These are phyloP conservation scores for Euplexia lucipara DNA, from an alignment of 2,888 invertebrate genomes.

Conservation along the genomic window DNA sequence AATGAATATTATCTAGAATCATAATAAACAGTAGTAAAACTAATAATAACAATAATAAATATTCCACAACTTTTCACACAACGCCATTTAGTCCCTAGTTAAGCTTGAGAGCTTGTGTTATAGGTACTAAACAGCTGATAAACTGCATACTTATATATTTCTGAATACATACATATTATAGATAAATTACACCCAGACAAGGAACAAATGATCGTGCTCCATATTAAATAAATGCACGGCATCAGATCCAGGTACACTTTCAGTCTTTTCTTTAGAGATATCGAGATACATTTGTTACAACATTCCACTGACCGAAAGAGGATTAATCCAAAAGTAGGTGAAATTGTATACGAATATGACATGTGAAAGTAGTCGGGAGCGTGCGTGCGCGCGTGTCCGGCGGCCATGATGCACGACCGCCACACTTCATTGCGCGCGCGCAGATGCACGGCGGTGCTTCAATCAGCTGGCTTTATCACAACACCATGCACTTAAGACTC, in stretches of 20 bases:
- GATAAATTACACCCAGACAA: too few species aligned
- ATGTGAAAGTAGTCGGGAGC: slow-evolving; percentile 83
- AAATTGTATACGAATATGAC: slow-evolving; percentile 77
- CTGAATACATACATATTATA: too few species aligned
- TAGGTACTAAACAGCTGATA: too few species aligned
- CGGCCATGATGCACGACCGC: slow-evolving; percentile 78
- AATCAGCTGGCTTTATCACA: slow-evolving; percentile 60
- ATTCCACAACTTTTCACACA: too few species aligned
- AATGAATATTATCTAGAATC: slow-evolving; percentile 11
- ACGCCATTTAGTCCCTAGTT: too few species aligned
- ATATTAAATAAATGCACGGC: neutral
- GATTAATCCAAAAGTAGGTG: slow-evolving; percentile 78
- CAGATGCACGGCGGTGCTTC: slow-evolving; percentile 57
- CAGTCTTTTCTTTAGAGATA: slow-evolving; percentile 10
- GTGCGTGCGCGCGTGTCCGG: slow-evolving; percentile 73
- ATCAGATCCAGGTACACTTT: neutral
- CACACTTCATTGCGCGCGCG: slow-evolving; percentile 75
- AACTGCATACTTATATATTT: too few species aligned
- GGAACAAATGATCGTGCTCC: too few species aligned
- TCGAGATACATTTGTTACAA: slow-evolving; percentile 30
- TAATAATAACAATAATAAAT: too few species aligned
- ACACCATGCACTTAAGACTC: slow-evolving; percentile 13
- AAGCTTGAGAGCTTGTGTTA: too few species aligned
- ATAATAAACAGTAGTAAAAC: slow-evolving; percentile 14
- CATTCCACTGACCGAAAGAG: slow-evolving; percentile 62